Conservation (phyloP, 2,797 vertebrate genomes). For the Aeoliscus strigatus region DNA sequence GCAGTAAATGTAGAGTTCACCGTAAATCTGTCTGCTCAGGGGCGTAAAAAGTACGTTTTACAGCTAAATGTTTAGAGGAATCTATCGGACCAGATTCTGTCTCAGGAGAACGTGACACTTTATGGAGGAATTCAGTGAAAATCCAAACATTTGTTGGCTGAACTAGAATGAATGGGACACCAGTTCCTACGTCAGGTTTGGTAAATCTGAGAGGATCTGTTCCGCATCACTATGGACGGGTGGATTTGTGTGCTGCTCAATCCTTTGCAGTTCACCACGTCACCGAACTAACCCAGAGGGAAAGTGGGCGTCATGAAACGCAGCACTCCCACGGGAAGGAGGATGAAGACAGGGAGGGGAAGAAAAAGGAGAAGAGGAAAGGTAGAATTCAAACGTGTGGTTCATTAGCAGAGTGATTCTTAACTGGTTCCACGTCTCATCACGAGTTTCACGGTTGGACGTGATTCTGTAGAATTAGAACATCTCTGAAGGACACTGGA, state of each 20-base stretch:
- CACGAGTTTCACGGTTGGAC: conserved; percentile 7
- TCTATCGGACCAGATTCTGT: no score
- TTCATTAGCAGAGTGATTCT: conserved; percentile 18
- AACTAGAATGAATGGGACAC: no score
- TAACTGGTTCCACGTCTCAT: conserved; percentile 28
- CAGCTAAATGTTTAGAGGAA: no score
- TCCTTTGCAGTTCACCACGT: conserved; percentile 46
- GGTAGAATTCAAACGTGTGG: conserved; percentile 40
- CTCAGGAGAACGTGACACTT: no score
- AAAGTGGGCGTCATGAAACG: conserved; percentile 21
- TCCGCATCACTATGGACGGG: conserved; percentile 20
- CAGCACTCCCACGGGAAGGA: conserved; percentile 16
- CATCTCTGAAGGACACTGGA: no score
- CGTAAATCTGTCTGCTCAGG: conserved; percentile 18
- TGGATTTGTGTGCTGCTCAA: conserved; percentile 38
- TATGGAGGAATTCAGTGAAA: no score
- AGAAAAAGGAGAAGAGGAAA: conserved; percentile 48
- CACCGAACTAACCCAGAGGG: conserved; percentile 20
- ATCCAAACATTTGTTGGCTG: no score
- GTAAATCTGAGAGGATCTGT: conserved; percentile 23
- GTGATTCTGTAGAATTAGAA: no score
- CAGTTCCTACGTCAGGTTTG: no score
- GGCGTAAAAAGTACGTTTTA: conserved; percentile 16
- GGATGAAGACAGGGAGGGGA: conserved; percentile 40
- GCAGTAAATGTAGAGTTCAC: no score